These are phyloP conservation scores for Canis aureus DNA, from an alignment of 2,113 vertebrate genomes.

Conservation along the genomic window DNA sequence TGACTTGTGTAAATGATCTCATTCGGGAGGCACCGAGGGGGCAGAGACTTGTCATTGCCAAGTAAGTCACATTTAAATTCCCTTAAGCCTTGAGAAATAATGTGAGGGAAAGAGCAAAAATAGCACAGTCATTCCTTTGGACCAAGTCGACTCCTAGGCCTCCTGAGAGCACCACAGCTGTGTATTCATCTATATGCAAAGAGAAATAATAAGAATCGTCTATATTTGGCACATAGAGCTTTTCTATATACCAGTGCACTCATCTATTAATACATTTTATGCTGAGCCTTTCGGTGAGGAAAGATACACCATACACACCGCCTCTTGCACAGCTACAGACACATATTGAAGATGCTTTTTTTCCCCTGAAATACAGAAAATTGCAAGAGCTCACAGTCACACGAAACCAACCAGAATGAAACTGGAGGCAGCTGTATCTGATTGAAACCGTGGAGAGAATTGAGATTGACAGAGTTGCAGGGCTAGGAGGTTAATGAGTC, in stretches of 20 bases:
- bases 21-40: constrained; percentile 64
- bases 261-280: not conserved
- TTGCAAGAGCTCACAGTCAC: constrained; percentile 32
- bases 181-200: constrained; percentile 74
- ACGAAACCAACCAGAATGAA: constrained; percentile 54
- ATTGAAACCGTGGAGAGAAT: constrained; percentile 68
- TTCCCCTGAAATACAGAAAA: constrained; percentile 28
- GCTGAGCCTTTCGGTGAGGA: not conserved
- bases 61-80: constrained; percentile 84
- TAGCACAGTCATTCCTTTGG: constrained; percentile 76
- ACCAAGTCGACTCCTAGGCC: constrained; percentile 60
- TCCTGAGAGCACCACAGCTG: constrained; percentile 63
- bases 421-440: constrained; percentile 60
- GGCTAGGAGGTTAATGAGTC: constrained; percentile 78
- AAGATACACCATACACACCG: not conserved
- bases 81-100: constrained; percentile 80
- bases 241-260: constrained; percentile 14
- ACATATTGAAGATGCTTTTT: constrained; percentile 12
- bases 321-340: not conserved
- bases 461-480: constrained; percentile 73
- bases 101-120: constrained; percentile 83
- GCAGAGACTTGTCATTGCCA: constrained; percentile 72
- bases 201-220: constrained; percentile 65
- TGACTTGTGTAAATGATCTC: constrained; percentile 73
- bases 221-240: constrained; percentile 20